Evolutionary conservation across 2,888 invertebrate species (phyloP).

Genomic region (Tinea pellionella): DNA sequence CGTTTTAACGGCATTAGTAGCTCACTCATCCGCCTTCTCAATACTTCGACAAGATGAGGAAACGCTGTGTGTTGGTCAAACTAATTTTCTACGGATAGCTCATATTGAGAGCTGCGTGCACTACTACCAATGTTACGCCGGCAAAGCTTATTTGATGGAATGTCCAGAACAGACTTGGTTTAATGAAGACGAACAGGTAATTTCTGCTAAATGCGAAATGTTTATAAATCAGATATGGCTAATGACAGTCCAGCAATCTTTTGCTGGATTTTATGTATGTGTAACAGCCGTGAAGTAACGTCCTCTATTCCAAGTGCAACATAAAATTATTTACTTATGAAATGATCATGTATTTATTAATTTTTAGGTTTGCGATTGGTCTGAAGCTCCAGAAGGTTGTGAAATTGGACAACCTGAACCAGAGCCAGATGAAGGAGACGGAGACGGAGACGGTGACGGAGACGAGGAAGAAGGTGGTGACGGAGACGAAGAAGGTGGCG

Average conservation of each 20-base stretch:
- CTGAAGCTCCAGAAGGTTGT: slow-evolving; percentile 35
- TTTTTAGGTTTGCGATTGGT: slow-evolving; percentile 48
- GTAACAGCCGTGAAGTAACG: no score
- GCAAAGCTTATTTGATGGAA: slow-evolving; percentile 49
- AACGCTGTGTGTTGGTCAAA: slow-evolving; percentile 56
- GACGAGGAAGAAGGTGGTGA: slow-evolving; percentile 24
- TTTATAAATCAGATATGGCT: no score
- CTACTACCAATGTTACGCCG: slow-evolving; percentile 60
- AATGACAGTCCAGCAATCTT: no score
- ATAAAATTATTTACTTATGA: background rate
- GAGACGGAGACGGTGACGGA: slow-evolving; percentile 17
- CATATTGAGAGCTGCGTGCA: slow-evolving; percentile 40
- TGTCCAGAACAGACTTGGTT: slow-evolving; percentile 57
- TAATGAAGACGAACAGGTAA: slow-evolving; percentile 53
- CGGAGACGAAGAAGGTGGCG: slow-evolving; percentile 22
- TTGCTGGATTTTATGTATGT: no score
- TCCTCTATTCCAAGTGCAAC: no score
- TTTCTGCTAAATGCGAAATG: no score
- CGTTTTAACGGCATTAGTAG: slow-evolving; percentile 33
- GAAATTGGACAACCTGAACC: slow-evolving; percentile 15
- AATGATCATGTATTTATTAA: background rate
- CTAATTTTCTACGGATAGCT: slow-evolving; percentile 57
- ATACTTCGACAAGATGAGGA: slow-evolving; percentile 56
- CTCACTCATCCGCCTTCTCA: slow-evolving; percentile 50
- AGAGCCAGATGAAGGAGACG: slow-evolving; percentile 16